Evolutionary conservation across 2,113 vertebrate genomes (phyloP).

Genomic region (Zosterops lateralis): DNA sequence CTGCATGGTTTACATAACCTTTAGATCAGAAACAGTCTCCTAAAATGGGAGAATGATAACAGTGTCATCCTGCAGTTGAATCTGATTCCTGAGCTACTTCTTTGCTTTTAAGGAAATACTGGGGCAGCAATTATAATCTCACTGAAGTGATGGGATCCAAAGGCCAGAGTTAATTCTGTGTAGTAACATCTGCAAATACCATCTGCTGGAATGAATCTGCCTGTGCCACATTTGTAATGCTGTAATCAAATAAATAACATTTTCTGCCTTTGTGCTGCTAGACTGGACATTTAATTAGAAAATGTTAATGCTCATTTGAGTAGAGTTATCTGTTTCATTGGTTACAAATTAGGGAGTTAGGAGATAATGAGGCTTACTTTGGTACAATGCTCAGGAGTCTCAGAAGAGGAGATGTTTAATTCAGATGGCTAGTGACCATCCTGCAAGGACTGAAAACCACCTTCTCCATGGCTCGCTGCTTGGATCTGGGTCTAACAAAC

Average conservation of each 20-base stretch:
- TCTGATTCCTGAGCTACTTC: neutral
- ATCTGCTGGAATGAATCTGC: constrained; percentile 3
- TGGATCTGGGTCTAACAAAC: neutral
- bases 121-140: neutral
- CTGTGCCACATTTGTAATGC: neutral
- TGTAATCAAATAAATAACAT: constrained; percentile 37
- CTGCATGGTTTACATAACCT: neutral
- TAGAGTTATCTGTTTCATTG: constrained; percentile 15
- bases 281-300: constrained; percentile 29
- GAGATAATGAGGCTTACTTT: constrained; percentile 3
- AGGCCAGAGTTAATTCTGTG: neutral
- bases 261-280: neutral
- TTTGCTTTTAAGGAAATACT: neutral
- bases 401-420: neutral
- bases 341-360: constrained; percentile 25
- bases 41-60: neutral
- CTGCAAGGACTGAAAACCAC: neutral
- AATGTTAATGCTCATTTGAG: constrained; percentile 11
- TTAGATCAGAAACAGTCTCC: neutral
- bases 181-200: constrained; percentile 38
- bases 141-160: neutral
- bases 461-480: neutral
- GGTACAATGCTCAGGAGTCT: neutral
- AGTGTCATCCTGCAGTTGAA: neutral
- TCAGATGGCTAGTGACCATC: neutral